phyloP scores from a whole-genome alignment of 2,113 vertebrate species.

The Chaetorhynchus papuensis region DNA sequence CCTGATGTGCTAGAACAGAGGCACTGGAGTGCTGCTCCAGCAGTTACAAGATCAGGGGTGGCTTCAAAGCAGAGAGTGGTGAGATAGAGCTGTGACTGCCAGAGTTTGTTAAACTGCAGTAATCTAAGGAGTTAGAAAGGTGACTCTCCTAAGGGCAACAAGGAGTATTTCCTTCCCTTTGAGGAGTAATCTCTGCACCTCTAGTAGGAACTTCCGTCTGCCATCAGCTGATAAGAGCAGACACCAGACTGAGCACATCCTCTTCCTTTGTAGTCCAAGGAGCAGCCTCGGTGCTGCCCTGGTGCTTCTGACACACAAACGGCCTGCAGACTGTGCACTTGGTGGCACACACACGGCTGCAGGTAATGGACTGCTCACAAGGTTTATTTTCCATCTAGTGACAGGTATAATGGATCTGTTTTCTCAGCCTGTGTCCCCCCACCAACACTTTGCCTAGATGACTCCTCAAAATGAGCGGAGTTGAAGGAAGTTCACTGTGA shows the following conservation, averaged over 20 bases:
- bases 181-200: background rate
- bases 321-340: accelerated
- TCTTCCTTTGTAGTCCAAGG: background rate
- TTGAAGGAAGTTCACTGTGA: background rate
- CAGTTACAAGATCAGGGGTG: background rate
- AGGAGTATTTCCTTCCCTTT: conserved; percentile 13
- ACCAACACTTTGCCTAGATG: background rate
- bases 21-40: background rate
- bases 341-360: background rate
- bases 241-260: background rate
- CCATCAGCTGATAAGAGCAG: background rate
- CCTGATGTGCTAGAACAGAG: background rate
- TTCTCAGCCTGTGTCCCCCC: background rate
- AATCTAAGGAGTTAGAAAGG: background rate
- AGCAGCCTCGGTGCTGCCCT: background rate
- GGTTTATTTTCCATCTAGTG: background rate
- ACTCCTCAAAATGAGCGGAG: background rate
- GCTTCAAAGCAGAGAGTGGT: background rate
- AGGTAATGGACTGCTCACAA: accelerated
- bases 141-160: background rate
- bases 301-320: background rate
- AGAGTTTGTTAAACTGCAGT: background rate
- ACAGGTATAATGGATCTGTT: background rate
- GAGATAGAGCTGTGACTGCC: background rate
- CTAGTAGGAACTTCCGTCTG: background rate